Percentiles rank a stretch among this genome's conserved stretches.
Conservation (phyloP, 2,113 vertebrate genomes). For the human (Homo sapiens) region GRCh38 chrX:124486501-124487000, state of each 20-base stretch:
- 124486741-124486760: slow-evolving; percentile 33
- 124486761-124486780: slow-evolving; percentile 31
- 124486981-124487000: slow-evolving; percentile 25
- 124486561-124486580: slow-evolving; percentile 64
- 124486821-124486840: not conserved
- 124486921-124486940: slow-evolving; percentile 37
- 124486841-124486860: not conserved
- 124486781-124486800: slow-evolving; percentile 13
- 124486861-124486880: slow-evolving; percentile 24
- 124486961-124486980: not conserved
- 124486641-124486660: slow-evolving; percentile 53
- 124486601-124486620: slow-evolving; percentile 43
- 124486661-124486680: not conserved
- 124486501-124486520: slow-evolving; percentile 46
- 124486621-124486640: slow-evolving; percentile 62
- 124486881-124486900: slow-evolving; percentile 25
- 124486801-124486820: not conserved
- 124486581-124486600: slow-evolving; percentile 58
- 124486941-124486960: slow-evolving; percentile 33
- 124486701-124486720: slow-evolving; percentile 20
- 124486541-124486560: slow-evolving; percentile 53
- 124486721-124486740: slow-evolving; percentile 42
- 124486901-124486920: slow-evolving; percentile 15
- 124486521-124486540: slow-evolving; percentile 66
- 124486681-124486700: slow-evolving; percentile 42